A percentile compares a stretch with the other conserved stretches of the same genome.
These are phyloP conservation scores for Sesamia nonagrioides DNA, from an alignment of 1,140 invertebrate genomes.

Conservation along the genomic window DNA sequence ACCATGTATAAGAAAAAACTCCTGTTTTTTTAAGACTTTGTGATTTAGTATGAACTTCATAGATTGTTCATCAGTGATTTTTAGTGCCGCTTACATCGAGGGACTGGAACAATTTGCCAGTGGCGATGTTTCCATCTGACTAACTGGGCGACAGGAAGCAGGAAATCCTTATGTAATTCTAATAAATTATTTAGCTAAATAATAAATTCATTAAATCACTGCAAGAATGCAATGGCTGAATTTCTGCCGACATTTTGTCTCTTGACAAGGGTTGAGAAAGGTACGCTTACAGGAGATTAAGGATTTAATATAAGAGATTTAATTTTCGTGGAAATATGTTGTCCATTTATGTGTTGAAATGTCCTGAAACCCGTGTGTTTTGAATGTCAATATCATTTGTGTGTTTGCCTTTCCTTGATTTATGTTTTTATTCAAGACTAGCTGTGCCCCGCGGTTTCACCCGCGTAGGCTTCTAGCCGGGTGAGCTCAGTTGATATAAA, in stretches of 20 bases:
- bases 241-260: background rate
- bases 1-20: too few species aligned
- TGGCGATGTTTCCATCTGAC: too few species aligned
- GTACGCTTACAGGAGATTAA: conserved; percentile 22
- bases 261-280: conserved; percentile 18
- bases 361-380: background rate
- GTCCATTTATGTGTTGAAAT: background rate
- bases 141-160: too few species aligned
- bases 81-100: too few species aligned
- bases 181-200: background rate
- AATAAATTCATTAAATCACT: background rate
- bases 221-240: conserved; percentile 16
- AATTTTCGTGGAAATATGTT: background rate
- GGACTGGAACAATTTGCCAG: too few species aligned
- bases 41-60: too few species aligned
- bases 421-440: too few species aligned
- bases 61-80: too few species aligned
- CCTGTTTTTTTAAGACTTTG: too few species aligned
- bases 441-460: too few species aligned
- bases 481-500: too few species aligned
- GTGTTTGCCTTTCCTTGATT: background rate
- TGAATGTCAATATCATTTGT: background rate
- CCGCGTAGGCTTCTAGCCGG: too few species aligned
- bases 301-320: conserved; percentile 9
- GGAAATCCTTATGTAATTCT: background rate